These are phyloP conservation scores for Hippocampus zosterae DNA, from an alignment of 2,113 vertebrate genomes.

Conservation along the genomic window DNA sequence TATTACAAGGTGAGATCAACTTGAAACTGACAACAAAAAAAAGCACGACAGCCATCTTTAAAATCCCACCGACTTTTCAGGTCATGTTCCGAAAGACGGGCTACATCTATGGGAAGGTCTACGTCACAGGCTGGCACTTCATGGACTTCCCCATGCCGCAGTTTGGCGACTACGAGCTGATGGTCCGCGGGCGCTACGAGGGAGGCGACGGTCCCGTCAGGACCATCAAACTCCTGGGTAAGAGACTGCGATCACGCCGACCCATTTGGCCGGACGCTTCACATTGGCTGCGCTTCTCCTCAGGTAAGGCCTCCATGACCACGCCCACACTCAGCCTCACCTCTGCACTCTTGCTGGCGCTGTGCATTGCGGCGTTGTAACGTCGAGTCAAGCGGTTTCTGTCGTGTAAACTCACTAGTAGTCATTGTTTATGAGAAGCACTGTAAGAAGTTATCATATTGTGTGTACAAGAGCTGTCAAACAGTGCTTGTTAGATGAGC, in stretches of 20 bases:
- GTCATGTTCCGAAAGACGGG: slow-evolving; percentile 90
- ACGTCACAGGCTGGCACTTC: slow-evolving; percentile 89
- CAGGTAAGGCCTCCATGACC: slow-evolving; percentile 64
- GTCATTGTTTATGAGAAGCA: slow-evolving; percentile 4
- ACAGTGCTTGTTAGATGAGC: background rate
- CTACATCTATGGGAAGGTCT: slow-evolving; percentile 86
- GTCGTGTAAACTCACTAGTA: background rate
- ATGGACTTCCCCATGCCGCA: slow-evolving; percentile 91
- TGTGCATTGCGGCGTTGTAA: slow-evolving; percentile 79
- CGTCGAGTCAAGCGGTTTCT: slow-evolving; percentile 70
- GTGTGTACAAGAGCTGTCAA: background rate
- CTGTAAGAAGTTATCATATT: background rate
- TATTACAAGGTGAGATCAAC: slow-evolving; percentile 61
- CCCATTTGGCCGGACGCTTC: background rate
- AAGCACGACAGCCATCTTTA: background rate
- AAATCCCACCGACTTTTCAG: slow-evolving; percentile 51
- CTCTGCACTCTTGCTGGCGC: slow-evolving; percentile 73
- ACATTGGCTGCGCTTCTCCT: slow-evolving; percentile 42
- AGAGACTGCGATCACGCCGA: background rate
- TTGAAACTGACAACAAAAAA: background rate
- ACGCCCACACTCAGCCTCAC: slow-evolving; percentile 65
- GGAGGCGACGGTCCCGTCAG: slow-evolving; percentile 93
- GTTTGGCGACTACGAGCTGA: slow-evolving; percentile 86
- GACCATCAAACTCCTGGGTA: slow-evolving; percentile 84
- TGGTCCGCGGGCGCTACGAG: slow-evolving; percentile 91